Base-by-base conservation (phyloP, 2,888 invertebrate species). In the Lithosia quadra region DNA sequence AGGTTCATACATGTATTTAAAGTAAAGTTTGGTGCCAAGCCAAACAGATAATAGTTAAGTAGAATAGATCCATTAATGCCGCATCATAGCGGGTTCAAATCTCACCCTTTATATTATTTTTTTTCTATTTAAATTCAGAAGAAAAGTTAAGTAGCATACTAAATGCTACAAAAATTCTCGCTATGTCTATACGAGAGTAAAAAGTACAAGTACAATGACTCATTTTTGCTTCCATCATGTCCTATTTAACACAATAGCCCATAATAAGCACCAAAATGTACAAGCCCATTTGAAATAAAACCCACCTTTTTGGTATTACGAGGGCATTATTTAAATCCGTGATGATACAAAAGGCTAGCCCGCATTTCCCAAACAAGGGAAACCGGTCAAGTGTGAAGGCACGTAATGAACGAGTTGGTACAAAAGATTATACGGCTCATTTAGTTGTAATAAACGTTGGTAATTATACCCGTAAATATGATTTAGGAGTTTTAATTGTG, bases 401-500 rank as follows among this genome's bases (percentile, higher is more conserved):
- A 78, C 83, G 73, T 78, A 81, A 78, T 69, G 74, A 68, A 76
- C 67, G 79, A 77, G 71, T 73, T 73, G 60, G 70, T 68, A 83
- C 79, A 81, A 84, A 84, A 83, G 81, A 81, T 82, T 80, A 78
- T 59, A 67, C 77, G 75, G 74, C 69, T 76, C 83, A 83, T 83
- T 79, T 73, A 68, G 34, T 67, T 64, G 56, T 56, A 57, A 71
- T 75, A 67, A 71, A 69, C 73, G 69, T 74, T 76, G 67, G 74
- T 83, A 77, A 81, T 83, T 74, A 77, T 58, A 57, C 60, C 60
- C 33, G 22, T 39, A 22, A 65, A 49, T n/a, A 49, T 36, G 36
- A 24, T 68, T 57, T 11, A 39, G 22, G 56, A 24, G 2, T 53
- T 63, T 22, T 33, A 10, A 3, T 9, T 21, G 13, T 22, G 13